Evolutionary conservation across 2,113 vertebrate genomes (phyloP), one percentile per base, ranked within the genome.

Genomic region (Menidia beryllina): DNA sequence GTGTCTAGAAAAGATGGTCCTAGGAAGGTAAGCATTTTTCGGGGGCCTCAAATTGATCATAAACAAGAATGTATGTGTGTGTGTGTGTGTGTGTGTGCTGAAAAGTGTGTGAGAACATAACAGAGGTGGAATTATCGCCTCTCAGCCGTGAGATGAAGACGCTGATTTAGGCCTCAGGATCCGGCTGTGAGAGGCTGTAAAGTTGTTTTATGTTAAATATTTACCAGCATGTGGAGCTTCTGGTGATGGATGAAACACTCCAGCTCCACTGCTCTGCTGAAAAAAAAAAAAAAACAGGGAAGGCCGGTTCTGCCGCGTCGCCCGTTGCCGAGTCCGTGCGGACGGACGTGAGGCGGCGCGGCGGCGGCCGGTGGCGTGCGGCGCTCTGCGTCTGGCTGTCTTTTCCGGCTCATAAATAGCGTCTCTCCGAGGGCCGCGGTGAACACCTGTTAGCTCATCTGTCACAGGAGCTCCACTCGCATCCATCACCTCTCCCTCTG

Each of bases 361-460:
- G 77, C 64, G 74, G 19, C 34, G 75, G 77, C 59, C 71, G 57
- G 66, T 15, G 77, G 72, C 9, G 58, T 14, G 4, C 48, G 74
- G 83, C 38, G 86, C 83, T 85, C 36, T 82, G 88, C 66, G 57
- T 78, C 88, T 88, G 88, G 88, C 90, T 87, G 90, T 90, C 88
- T 90, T 88, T 82, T 88, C 86, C 82, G 85, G 79, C 84, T 90
- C 90, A 91, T 88, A 89, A 91, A 89, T 83, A 86, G 88, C 75
- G 60, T 90, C 84, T 90, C 88, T 90, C 87, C 48, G 75, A 83
- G 86, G 88, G 79, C 84, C 26, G 85, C 49, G 84, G 89, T 84
- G 83, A 91, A 91, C 91, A 91, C 88, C 90, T 91, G 91, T 90
- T 88, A 90, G 89, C 84, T 90, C 91, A 83, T 89, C 89, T 89